Percentiles rank a stretch among this genome's conserved stretches.
Evolutionary conservation across 64 coral and sea anemone species (phyloP).

Genomic region (Montipora capricornis): DNA sequence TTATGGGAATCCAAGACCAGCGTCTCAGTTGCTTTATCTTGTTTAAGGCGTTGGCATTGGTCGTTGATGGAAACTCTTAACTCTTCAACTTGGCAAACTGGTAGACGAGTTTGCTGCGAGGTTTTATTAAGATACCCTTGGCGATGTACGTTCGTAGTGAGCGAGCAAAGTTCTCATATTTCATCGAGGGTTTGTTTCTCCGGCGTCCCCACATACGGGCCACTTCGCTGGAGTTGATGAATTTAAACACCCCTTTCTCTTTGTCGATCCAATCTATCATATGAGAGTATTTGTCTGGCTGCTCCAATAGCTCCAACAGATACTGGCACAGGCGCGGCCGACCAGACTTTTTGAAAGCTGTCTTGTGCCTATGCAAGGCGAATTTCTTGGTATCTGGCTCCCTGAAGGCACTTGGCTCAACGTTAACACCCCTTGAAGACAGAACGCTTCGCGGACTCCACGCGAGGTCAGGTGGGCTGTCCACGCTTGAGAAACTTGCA

Average conservation of each 20-base stretch:
- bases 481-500: slow-evolving; percentile 39
- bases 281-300: slow-evolving; percentile 56
- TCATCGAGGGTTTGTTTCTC: slow-evolving; percentile 70
- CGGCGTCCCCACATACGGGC: slow-evolving; percentile 64
- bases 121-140: slow-evolving; percentile 71
- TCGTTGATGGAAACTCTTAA: not conserved
- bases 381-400: slow-evolving; percentile 31
- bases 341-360: slow-evolving; percentile 53
- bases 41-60: not conserved
- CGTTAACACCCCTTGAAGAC: not conserved
- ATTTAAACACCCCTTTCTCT: slow-evolving; percentile 73
- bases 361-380: slow-evolving; percentile 51
- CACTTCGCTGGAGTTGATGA: slow-evolving; percentile 64
- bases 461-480: slow-evolving; percentile 31
- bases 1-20: too few species aligned
- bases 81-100: slow-evolving; percentile 40
- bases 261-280: slow-evolving; percentile 78
- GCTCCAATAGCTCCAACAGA: slow-evolving; percentile 46
- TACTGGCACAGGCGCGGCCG: slow-evolving; percentile 67
- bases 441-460: not conserved
- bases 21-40: not conserved
- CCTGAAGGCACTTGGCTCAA: not conserved
- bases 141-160: slow-evolving; percentile 75
- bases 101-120: slow-evolving; percentile 76
- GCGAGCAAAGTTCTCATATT: slow-evolving; percentile 82